Percentiles rank a stretch among this genome's conserved stretches.
Evolutionary conservation across 2,113 vertebrate genomes (phyloP).

Genomic region (Caretta caretta): DNA sequence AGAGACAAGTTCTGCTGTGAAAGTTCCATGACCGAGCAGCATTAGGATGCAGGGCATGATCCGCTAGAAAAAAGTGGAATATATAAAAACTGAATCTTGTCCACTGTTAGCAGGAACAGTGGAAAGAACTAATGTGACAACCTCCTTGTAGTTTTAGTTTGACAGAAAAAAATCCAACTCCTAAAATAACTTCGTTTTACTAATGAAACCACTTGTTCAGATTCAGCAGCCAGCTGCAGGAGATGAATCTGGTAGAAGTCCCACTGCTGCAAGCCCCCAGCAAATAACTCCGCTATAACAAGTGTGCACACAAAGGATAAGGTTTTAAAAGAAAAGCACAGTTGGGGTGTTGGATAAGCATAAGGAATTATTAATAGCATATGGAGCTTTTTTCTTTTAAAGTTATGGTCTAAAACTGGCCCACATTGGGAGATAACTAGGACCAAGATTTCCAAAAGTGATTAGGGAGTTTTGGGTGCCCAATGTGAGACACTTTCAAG

Average conservation of each 20-base stretch:
- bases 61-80: background rate
- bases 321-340: background rate
- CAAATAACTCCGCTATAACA: background rate
- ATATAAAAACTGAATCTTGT: background rate
- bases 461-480: background rate
- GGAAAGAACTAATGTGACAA: background rate
- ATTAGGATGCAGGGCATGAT: background rate
- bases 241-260: background rate
- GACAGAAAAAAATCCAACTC: background rate
- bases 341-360: fast-evolving
- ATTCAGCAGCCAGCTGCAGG: background rate
- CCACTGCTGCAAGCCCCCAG: background rate
- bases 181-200: background rate
- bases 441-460: background rate
- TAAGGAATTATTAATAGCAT: background rate
- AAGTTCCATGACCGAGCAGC: background rate
- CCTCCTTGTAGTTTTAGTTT: background rate
- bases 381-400: background rate
- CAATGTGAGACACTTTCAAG: background rate
- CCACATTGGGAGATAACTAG: background rate
- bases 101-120: background rate
- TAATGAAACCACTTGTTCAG: background rate
- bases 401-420: background rate
- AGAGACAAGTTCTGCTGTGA: background rate
- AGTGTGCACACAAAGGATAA: background rate